Conservation (phyloP, 1,140 invertebrate genomes). For the Eumeta japonica region DNA sequence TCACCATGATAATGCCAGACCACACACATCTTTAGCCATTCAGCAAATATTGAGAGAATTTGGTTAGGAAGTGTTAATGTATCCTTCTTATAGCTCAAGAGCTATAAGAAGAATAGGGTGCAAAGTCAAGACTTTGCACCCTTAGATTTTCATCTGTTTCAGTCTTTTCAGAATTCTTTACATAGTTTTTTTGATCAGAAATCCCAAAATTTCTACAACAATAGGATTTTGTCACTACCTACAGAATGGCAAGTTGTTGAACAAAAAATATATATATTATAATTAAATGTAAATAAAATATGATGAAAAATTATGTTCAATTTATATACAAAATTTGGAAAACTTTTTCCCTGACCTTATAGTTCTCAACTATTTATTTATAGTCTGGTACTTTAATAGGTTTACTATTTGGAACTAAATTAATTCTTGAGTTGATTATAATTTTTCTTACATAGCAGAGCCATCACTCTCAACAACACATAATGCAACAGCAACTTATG, state of each 20-base stretch:
- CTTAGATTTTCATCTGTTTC: too few species aligned
- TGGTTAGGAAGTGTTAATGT: too few species aligned
- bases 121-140: too few species aligned
- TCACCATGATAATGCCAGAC: too few species aligned
- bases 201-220: too few species aligned
- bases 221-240: too few species aligned
- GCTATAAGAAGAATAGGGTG: too few species aligned
- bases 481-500: constrained; percentile 47
- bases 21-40: too few species aligned
- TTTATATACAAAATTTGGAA: background rate
- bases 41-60: too few species aligned
- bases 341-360: background rate
- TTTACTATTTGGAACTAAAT: background rate
- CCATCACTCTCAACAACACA: constrained; percentile 43
- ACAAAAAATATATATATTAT: background rate
- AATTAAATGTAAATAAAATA: background rate
- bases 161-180: too few species aligned
- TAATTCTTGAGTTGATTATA: background rate
- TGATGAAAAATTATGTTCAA: background rate
- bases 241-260: background rate
- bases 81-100: too few species aligned
- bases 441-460: constrained; percentile 16
- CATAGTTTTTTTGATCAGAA: too few species aligned
- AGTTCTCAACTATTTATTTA: background rate
- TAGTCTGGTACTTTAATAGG: background rate